Evolutionary conservation across 2,797 vertebrate genomes (phyloP), one percentile per base, ranked within the genome.

Genomic region (Erethizon dorsatum): DNA sequence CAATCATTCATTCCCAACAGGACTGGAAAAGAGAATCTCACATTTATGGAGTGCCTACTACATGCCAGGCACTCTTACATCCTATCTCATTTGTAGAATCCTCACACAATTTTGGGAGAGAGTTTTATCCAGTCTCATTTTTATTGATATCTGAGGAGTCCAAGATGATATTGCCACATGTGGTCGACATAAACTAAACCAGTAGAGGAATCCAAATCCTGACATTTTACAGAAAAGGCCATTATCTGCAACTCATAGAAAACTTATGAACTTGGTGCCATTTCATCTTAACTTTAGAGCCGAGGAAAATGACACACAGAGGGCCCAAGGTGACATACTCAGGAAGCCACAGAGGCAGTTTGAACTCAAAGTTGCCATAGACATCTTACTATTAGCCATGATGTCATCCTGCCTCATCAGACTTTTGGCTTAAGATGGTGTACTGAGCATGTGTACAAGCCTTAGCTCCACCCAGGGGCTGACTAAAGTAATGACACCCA

Each of bases 271-370:
- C 2, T 63, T 41, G 6, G 41, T 63, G 78, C 15, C 14, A 52
- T 56, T 88, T 31, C 52, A 73, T 83, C 69, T 41, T 88, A 80
- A 85, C n/a, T 78, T 91, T 63, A 71, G 41, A 93, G 26, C 63
- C n/a, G 1, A 86, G 22, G 57, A 71, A 91, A 94, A 50, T 37
- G 33, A 86, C 11, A 31, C 56, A 77, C 12, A 47, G 24, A 73
- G 15, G 6, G 6, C 2, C 24, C 18, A 37, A 41, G 6, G 0
- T 26, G 37, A 24, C 1, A 57, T 5, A 80, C 17, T 28, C 69
- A 47, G 28, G 24, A 92, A 17, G 56, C 41, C 13, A 37, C 14
- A 63, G 83, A 93, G 22, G 20, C 7, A 56, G 45, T 31, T 59
- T 28, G 69, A 87, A 61, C 45, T 82, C 54, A 67, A 41, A 28